Conservation (phyloP, 2,797 vertebrate species). For the Neosilurus mollespiculum region DNA sequence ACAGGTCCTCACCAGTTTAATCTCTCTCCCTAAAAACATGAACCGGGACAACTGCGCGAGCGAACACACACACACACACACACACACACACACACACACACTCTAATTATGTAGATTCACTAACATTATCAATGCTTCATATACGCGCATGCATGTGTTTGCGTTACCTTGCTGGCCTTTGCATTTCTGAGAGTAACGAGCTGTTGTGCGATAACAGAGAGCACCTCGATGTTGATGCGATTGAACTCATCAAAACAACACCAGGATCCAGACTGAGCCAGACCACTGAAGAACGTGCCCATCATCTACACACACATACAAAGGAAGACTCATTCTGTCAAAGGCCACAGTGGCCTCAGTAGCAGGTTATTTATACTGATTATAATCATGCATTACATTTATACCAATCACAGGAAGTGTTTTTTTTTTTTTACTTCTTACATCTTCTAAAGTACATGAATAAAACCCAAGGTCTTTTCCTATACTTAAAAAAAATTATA, state of each 20-base stretch:
- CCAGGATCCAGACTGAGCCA: constrained; percentile 87
- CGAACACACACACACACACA: constrained; percentile 37
- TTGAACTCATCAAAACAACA: constrained; percentile 91
- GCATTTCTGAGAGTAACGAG: constrained; percentile 85
- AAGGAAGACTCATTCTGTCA: neutral
- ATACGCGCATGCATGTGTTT: neutral
- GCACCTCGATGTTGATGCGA: constrained; percentile 84
- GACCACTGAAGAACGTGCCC: constrained; percentile 86
- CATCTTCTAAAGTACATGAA: neutral
- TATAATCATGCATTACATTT: neutral
- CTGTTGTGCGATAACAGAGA: constrained; percentile 86
- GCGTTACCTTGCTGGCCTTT: constrained; percentile 80
- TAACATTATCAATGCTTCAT: neutral
- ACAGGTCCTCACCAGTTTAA: constrained; percentile 84
- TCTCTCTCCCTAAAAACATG: constrained; percentile 85
- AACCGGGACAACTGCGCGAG: constrained; percentile 76
- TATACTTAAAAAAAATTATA: neutral
- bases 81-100: neutral
- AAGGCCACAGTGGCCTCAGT: neutral
- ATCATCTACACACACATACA: constrained; percentile 77
- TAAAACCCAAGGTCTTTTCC: neutral
- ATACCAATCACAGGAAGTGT: neutral
- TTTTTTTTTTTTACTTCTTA: neutral
- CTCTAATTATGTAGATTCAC: neutral
- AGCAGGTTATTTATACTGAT: neutral